These are phyloP conservation scores for Norana najaformis DNA, from an alignment of 2,888 invertebrate species.

Conservation along the genomic window DNA sequence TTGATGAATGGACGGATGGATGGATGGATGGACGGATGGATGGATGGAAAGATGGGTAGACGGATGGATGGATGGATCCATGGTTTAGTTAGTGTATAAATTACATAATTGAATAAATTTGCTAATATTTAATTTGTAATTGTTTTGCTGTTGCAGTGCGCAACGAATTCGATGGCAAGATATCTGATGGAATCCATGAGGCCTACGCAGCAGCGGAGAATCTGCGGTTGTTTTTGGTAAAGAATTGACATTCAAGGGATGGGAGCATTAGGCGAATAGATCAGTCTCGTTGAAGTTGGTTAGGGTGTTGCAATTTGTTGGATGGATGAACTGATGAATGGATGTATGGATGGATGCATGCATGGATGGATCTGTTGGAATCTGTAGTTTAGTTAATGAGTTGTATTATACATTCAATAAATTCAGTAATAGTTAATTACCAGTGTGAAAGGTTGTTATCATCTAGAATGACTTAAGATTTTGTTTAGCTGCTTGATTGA, in stretches of 20 bases:
- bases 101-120: neutral
- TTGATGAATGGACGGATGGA: neutral
- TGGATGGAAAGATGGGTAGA: neutral
- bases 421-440: neutral
- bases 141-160: neutral
- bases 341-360: neutral
- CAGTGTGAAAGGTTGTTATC: neutral
- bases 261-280: neutral
- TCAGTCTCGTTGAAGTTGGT: neutral
- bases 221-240: neutral
- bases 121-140: too few relatives aligned
- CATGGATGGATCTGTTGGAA: neutral
- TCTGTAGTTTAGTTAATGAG: neutral
- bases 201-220: slow-evolving; percentile 4
- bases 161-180: slow-evolving; percentile 19
- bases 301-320: neutral
- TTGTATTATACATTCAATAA: neutral
- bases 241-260: neutral
- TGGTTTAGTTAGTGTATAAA: neutral
- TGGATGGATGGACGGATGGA: neutral
- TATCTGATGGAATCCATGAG: slow-evolving; percentile 18
- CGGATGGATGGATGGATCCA: neutral
- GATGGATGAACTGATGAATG: too few relatives aligned
- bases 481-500: neutral
- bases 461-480: neutral